Conservation (phyloP, 53 echinoderm and acorn worm species). For the Antedon mediterranea region DNA sequence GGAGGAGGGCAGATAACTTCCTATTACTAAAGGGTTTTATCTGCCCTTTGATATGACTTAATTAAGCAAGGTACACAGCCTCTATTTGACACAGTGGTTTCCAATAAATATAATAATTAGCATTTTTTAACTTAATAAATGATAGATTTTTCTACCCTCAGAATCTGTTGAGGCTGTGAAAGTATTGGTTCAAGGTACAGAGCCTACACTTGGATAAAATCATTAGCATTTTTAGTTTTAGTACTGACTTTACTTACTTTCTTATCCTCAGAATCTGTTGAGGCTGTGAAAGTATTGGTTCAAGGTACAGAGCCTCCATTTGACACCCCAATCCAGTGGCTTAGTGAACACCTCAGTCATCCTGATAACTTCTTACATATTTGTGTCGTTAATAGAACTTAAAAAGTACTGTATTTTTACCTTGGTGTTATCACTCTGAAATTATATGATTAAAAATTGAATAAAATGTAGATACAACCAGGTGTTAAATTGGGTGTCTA, state of each 20-base stretch:
- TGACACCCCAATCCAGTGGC: conserved; percentile 87
- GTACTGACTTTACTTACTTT: neutral
- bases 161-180: conserved; percentile 2
- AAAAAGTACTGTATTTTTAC: too few species aligned
- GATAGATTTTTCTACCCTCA: neutral
- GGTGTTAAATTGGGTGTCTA: too few species aligned
- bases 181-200: conserved; percentile 72
- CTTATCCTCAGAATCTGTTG: neutral
- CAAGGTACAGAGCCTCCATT: conserved; percentile 78
- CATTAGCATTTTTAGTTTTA: too few species aligned
- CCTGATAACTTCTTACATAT: conserved; percentile 87
- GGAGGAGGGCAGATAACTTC: too few species aligned
- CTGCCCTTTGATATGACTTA: too few species aligned
- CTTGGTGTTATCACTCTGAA: too few species aligned
- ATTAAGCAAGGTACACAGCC: conserved; percentile 86
- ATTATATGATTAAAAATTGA: too few species aligned
- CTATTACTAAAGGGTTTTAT: too few species aligned
- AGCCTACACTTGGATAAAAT: conserved; percentile 72
- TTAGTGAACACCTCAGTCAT: conserved; percentile 86
- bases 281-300: conserved; percentile 29
- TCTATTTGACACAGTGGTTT: too few species aligned
- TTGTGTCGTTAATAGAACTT: conserved; percentile 23
- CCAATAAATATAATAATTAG: too few species aligned
- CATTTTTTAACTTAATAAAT: too few species aligned
- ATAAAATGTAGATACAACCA: too few species aligned